Base-by-base conservation (phyloP, 1,140 invertebrate species). In the Drosophila triauraria region DNA sequence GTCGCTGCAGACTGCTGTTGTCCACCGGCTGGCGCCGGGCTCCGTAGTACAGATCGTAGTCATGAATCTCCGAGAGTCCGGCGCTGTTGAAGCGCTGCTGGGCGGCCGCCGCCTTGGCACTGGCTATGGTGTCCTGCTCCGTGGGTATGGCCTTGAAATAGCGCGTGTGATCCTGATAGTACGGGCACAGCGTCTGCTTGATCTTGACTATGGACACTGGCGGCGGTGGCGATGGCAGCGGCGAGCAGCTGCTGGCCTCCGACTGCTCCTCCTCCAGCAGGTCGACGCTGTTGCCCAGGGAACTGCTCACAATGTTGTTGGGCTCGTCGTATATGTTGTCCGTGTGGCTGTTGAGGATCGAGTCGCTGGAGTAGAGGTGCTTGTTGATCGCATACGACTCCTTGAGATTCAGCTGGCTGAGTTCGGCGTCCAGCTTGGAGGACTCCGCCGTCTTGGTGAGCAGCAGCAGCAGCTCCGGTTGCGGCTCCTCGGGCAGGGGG, bases 241-340 rank as follows among this genome's bases (percentile, higher is more conserved):
- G 84, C 10, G 80, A 88, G 42, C 85, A 90, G 43, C 81, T 87
- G 62, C 85, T 87, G 17, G 75, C 81, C 70, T 91, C 80, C 12
- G 85, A 87, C 8, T 82, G 83, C 20, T 82, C 78, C 27, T 91
- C 83, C n/a, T 87, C 91, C 8, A 87, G 57, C 56, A 91, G 42
- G 44, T 92, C 88, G 3, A 88, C 78, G 30, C 90, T 92, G 56
- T 91, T 91, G 62, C 88, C 88, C 69, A 90, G 64, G 32, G 86
- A 92, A 17, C 83, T 91, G 74, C 91, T 90, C 15, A 92, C 81
- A 1, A 91, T 91, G 47, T 92, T 91, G 59, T 92, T 93, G 6
- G 92, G 92, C 46, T 93, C 91, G 53, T 93, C 92, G 48, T 93
- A 93, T 12, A 93, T 92, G 50, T 93, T 93, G 47, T 93, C 92